phyloP scores from a whole-genome alignment of 2,113 vertebrate species.

The Maccullochella peelii region DNA sequence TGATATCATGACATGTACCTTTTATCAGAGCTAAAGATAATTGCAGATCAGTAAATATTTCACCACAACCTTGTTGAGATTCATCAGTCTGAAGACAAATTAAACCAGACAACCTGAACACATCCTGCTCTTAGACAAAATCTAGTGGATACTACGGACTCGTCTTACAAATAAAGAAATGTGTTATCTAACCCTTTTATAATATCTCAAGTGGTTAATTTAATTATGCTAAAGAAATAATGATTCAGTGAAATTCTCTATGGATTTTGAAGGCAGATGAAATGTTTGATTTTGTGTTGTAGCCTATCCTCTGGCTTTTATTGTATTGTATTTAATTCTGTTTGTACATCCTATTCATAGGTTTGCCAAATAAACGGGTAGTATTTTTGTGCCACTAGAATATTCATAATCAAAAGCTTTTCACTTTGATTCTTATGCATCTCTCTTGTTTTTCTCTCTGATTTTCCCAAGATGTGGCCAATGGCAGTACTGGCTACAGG shows the following conservation, averaged over 20 bases:
- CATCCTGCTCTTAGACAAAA: no score
- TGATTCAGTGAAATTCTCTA: not conserved
- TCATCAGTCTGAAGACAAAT: not conserved
- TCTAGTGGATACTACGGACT: not conserved
- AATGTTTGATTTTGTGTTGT: not conserved
- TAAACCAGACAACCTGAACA: not conserved
- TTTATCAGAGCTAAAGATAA: constrained; percentile 10
- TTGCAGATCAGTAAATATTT: constrained; percentile 4
- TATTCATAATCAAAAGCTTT: not conserved
- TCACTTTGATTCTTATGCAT: not conserved
- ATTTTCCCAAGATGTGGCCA: constrained; percentile 88
- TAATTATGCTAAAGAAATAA: not conserved
- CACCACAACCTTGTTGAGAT: not conserved
- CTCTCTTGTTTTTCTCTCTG: constrained; percentile 6
- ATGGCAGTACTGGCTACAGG: constrained; percentile 94
- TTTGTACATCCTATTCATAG: not conserved
- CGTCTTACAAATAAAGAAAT: not conserved
- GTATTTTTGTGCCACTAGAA: not conserved
- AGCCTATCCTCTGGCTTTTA: not conserved
- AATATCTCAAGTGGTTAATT: not conserved
- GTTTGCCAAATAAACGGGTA: not conserved
- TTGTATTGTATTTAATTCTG: not conserved
- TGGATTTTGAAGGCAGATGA: not conserved
- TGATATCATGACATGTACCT: constrained; percentile 1
- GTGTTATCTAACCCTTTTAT: not conserved